These are phyloP conservation scores for Myrmecophaga tridactyla DNA, from an alignment of 2,113 vertebrate genomes.

Conservation along the genomic window DNA sequence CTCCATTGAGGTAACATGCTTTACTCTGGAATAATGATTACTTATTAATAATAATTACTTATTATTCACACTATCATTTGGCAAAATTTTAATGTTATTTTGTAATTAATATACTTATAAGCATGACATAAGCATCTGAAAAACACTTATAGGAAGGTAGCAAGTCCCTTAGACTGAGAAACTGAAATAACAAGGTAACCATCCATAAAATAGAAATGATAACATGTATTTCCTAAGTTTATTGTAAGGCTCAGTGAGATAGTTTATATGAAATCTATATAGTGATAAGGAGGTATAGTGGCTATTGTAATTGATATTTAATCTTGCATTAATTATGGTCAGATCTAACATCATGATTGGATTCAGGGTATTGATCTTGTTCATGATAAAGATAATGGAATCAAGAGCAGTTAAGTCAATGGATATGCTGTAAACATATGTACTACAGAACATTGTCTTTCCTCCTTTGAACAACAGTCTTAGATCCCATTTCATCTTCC, in stretches of 20 bases:
- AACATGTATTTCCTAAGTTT: background rate
- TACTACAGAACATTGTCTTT: background rate
- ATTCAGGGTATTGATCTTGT: background rate
- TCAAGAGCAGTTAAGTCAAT: background rate
- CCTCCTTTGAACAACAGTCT: background rate
- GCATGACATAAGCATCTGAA: background rate
- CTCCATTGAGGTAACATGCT: background rate
- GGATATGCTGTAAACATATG: background rate
- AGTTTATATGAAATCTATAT: background rate
- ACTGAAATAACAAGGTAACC: background rate
- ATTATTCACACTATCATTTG: background rate
- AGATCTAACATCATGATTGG: background rate
- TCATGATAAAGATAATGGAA: background rate
- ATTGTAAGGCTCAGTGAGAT: background rate
- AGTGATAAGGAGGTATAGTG: background rate
- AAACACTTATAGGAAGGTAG: background rate
- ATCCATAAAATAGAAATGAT: background rate
- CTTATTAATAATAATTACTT: background rate
- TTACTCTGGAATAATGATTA: background rate
- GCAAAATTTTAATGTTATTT: background rate
- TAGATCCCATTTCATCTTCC: background rate
- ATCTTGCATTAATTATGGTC: background rate
- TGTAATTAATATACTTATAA: background rate
- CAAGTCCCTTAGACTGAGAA: background rate
- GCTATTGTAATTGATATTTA: background rate